phyloP scores from a whole-genome alignment of 2,888 invertebrate genomes.

The Microplitis manilae region DNA sequence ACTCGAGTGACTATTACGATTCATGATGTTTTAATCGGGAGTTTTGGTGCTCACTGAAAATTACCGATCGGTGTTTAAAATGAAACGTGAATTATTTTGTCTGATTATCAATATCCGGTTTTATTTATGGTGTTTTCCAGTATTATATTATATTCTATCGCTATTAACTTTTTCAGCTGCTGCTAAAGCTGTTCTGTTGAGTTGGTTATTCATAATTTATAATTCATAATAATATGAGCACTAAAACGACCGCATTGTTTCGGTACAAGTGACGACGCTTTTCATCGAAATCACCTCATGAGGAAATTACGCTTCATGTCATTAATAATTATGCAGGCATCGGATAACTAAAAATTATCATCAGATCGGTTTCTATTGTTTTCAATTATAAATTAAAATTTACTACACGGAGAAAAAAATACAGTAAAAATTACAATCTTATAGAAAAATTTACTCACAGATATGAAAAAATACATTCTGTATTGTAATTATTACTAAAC shows the following conservation, averaged over 20 bases:
- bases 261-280: slow-evolving; percentile 43
- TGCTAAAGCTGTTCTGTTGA: slow-evolving; percentile 52
- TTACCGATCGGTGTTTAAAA: not conserved
- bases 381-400: too few relatives aligned
- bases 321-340: slow-evolving; percentile 57
- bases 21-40: slow-evolving; percentile 6
- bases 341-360: slow-evolving; percentile 10
- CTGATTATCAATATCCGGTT: slow-evolving; percentile 13
- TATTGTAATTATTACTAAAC: too few relatives aligned
- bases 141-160: slow-evolving; percentile 38
- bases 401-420: too few relatives aligned
- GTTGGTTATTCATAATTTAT: slow-evolving; percentile 57
- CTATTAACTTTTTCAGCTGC: slow-evolving; percentile 37
- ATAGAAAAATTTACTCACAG: too few relatives aligned
- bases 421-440: too few relatives aligned
- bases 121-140: slow-evolving; percentile 18
- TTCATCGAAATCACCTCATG: slow-evolving; percentile 53
- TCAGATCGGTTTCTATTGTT: too few relatives aligned
- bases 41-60: slow-evolving; percentile 18
- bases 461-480: too few relatives aligned
- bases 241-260: slow-evolving; percentile 54
- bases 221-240: slow-evolving; percentile 40
- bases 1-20: not conserved
- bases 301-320: slow-evolving; percentile 59
- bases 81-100: not conserved